Evolutionary conservation across 2,888 invertebrate species (phyloP).

Genomic region (Limnephilus marmoratus): DNA sequence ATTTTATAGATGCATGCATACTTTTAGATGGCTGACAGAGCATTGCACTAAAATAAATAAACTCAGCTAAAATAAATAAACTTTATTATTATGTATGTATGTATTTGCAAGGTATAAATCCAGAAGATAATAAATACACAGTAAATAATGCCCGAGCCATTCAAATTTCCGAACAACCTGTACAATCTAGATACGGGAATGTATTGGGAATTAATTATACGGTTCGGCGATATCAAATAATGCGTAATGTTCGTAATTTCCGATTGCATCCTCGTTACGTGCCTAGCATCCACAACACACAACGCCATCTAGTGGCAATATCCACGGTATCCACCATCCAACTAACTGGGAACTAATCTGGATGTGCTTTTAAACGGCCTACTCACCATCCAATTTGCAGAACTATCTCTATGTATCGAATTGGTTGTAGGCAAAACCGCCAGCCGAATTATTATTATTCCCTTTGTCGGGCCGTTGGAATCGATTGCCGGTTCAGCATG

Average conservation of each 20-base stretch:
- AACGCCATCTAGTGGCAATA: neutral
- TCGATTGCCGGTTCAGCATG: no score
- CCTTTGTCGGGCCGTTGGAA: no score
- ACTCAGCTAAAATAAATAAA: no score
- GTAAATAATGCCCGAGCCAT: neutral
- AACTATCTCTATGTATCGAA: no score
- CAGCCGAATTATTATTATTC: no score
- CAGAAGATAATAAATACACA: neutral
- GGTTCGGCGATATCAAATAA: slow-evolving; percentile 24
- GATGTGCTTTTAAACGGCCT: neutral
- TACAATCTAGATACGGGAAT: neutral
- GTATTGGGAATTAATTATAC: slow-evolving; percentile 38
- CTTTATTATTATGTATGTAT: no score
- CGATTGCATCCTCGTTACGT: slow-evolving; percentile 17
- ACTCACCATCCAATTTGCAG: no score
- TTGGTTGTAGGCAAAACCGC: no score
- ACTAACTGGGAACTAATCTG: neutral
- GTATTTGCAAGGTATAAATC: no score
- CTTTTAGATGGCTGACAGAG: no score
- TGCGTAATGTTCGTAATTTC: slow-evolving; percentile 15
- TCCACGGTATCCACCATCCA: neutral
- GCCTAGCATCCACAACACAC: neutral
- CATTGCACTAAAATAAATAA: no score
- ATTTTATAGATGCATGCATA: no score
- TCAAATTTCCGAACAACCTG: neutral